Evolutionary conservation across 2,113 vertebrate species (phyloP), one percentile per base, ranked within the genome.

Genomic region (Origma solitaria): DNA sequence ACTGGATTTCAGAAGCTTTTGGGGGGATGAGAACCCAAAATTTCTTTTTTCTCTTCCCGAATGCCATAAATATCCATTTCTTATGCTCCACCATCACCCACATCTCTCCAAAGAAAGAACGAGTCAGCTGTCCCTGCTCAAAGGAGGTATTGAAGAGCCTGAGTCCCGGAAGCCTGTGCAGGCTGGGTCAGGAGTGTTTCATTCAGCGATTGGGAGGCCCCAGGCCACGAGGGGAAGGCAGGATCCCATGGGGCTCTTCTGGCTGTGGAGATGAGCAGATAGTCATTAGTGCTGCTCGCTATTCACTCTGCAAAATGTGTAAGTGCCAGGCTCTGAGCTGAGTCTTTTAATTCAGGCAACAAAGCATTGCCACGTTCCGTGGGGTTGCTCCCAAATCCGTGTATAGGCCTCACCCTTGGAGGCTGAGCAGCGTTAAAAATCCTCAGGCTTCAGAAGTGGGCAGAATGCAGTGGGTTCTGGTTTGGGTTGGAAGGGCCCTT

Each of bases 331-430:
- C 42, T 83, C 42, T 20, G 62, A 49, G 35, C 31, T 33, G 54
- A 47, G 24, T 24, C 6, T 76, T 73, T 45, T 35, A 16, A 35
- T 56, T 77, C 35, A 47, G 40, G 22, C 31, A 53, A 3, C 15
- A 23, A 44, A 57, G 45, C 37, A 4, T 20, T 21, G 19, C 50
- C 9, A 2, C 0, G 0, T 50, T 71, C 61, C 15, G 0, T 3
- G 42, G 15, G 37, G 12, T n/a, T 20, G 44, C 40, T 56, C 72
- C 44, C 57, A 64, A 18, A 27, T 72, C 72, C 7, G 0, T 3
- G 30, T 13, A 4, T 5, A 0, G 0, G 2, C 38, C 49, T 72
- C 19, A 9, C 28, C 33, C 13, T 12, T 31, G 20, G 37, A 49
- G 45, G 31, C 30, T 37, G 58, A 61, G 50, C 50, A 42, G 6